Conservation (phyloP, 2,113 vertebrate genomes). For the Vireo altiloquus region DNA sequence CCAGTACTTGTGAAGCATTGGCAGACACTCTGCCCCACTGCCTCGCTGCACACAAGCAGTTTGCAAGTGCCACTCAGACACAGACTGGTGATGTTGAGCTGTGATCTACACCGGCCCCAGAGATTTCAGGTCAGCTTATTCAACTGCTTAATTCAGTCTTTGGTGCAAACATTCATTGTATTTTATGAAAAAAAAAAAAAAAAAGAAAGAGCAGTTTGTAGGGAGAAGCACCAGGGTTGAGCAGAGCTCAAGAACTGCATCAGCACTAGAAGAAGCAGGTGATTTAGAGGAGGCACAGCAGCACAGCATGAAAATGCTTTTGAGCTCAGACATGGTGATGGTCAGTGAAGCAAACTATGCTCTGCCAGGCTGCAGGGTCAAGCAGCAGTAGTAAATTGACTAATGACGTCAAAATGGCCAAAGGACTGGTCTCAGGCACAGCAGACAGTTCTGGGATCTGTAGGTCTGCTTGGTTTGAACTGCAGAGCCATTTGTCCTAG, state of each 20-base stretch:
- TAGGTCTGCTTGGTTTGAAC: background rate
- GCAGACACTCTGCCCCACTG: background rate
- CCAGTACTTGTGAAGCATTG: background rate
- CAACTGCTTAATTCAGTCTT: background rate
- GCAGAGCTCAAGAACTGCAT: background rate
- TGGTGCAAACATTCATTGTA: background rate
- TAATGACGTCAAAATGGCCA: background rate
- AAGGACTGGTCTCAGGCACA: background rate
- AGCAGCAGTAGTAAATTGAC: background rate
- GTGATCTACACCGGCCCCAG: background rate
- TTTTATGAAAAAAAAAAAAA: background rate
- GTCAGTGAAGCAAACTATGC: background rate
- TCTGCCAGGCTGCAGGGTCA: background rate
- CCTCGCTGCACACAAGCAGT: rapidly evolving
- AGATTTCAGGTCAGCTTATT: background rate
- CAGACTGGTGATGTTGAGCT: background rate
- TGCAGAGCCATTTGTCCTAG: background rate
- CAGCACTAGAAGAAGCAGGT: background rate
- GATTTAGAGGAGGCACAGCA: background rate
- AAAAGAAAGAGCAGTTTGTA: background rate
- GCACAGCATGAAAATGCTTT: background rate
- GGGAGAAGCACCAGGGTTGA: background rate
- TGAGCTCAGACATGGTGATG: background rate
- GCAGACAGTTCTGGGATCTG: background rate
- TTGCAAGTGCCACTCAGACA: background rate